Evolutionary conservation across 1,140 invertebrate species (phyloP).

Genomic region (Eueides isabella): DNA sequence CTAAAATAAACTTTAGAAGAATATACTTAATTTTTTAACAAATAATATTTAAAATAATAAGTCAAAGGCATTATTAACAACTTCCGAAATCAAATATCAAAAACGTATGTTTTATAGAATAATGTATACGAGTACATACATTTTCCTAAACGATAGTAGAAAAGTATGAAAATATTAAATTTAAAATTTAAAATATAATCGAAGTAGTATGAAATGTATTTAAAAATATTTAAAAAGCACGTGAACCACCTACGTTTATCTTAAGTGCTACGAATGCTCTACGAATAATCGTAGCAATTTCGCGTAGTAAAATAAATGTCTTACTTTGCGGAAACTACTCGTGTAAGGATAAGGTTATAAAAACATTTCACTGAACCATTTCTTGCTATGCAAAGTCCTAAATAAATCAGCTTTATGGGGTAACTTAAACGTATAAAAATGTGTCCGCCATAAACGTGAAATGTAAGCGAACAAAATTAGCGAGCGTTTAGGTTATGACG

Average conservation of each 20-base stretch:
- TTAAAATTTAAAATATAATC: background rate
- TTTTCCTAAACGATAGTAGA: constrained; percentile 27
- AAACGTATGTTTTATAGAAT: too few relatives aligned
- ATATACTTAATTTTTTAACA: too few relatives aligned
- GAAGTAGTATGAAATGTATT: background rate
- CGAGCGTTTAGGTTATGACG: constrained; percentile 46
- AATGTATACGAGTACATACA: too few relatives aligned
- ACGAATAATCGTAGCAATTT: constrained; percentile 24
- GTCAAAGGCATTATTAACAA: too few relatives aligned
- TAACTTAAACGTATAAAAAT: constrained; percentile 58
- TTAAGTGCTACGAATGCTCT: constrained; percentile 20
- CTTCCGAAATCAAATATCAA: too few relatives aligned
- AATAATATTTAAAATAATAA: too few relatives aligned
- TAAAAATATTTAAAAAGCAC: constrained; percentile 18
- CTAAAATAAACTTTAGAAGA: too few relatives aligned
- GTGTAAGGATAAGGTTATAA: constrained; percentile 29
- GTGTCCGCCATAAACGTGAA: constrained; percentile 59
- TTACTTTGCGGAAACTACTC: constrained; percentile 21
- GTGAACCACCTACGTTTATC: constrained; percentile 15
- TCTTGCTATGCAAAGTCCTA: constrained; percentile 43
- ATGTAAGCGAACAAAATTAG: constrained; percentile 61
- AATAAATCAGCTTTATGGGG: constrained; percentile 56
- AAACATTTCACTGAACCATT: constrained; percentile 39
- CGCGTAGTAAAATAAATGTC: constrained; percentile 7
- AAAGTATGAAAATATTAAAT: constrained; percentile 28